phyloP scores from a whole-genome alignment of 2,113 vertebrate species.

The Nerophis ophidion region DNA sequence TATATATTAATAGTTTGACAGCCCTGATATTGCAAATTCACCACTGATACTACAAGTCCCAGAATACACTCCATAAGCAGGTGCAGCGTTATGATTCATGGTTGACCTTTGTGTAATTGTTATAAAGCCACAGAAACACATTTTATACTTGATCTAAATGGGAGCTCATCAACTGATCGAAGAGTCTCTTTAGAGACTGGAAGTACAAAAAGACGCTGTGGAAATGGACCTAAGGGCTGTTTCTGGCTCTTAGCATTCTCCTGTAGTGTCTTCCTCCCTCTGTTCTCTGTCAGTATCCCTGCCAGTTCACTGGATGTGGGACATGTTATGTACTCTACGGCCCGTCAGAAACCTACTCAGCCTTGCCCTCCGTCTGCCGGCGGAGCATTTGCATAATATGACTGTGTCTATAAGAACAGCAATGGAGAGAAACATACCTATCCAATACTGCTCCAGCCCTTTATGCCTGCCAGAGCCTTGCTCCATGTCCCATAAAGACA shows the following conservation, averaged over 20 bases:
- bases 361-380: constrained; percentile 74
- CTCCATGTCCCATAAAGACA: constrained; percentile 48
- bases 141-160: constrained; percentile 20
- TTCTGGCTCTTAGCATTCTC: constrained; percentile 48
- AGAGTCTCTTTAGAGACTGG: constrained; percentile 29
- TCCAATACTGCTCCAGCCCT: not conserved
- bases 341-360: constrained; percentile 79
- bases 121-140: not conserved
- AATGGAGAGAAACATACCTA: constrained; percentile 21
- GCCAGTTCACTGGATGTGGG: constrained; percentile 67
- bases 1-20: too few species aligned
- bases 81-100: too few species aligned
- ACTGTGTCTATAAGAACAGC: constrained; percentile 66
- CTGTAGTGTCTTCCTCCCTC: constrained; percentile 34
- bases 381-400: constrained; percentile 78
- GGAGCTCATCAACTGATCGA: constrained; percentile 2
- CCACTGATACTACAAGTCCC: too few species aligned
- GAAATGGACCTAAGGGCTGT: not conserved
- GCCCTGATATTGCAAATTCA: too few species aligned
- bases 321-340: constrained; percentile 77
- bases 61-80: too few species aligned
- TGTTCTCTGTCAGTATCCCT: constrained; percentile 68
- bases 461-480: not conserved
- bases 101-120: not conserved
- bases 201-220: constrained; percentile 23